phyloP scores from a whole-genome alignment of 1,140 invertebrate genomes.

The Penaeus chinensis region DNA sequence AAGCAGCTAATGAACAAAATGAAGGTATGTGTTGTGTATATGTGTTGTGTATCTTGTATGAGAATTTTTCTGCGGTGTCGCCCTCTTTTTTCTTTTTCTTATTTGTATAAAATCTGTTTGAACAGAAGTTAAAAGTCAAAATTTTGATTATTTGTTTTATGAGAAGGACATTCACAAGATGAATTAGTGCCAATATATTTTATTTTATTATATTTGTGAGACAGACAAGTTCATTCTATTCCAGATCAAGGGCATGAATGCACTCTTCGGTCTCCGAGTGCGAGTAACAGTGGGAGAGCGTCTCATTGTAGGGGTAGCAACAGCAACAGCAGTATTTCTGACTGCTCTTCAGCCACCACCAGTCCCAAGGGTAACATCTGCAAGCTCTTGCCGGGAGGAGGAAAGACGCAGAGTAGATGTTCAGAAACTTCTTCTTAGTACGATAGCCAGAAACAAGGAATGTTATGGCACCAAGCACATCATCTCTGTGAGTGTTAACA shows the following conservation, averaged over 20 bases:
- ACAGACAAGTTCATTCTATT: slow-evolving; percentile 3
- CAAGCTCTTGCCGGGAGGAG: slow-evolving; percentile 51
- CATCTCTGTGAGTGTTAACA: slow-evolving; percentile 34
- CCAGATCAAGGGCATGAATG: slow-evolving; percentile 87
- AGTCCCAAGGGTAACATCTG: slow-evolving; percentile 69
- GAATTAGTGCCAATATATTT: not conserved
- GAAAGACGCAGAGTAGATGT: slow-evolving; percentile 69
- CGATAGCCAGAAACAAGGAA: slow-evolving; percentile 78
- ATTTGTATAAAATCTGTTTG: no score
- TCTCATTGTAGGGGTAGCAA: slow-evolving; percentile 86
- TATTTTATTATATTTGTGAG: not conserved
- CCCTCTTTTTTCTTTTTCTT: not conserved
- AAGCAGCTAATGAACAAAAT: slow-evolving; percentile 91
- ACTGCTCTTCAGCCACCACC: slow-evolving; percentile 78
- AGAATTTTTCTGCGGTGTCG: slow-evolving; percentile 27
- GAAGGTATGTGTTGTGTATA: slow-evolving; percentile 75
- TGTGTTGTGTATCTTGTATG: slow-evolving; percentile 8
- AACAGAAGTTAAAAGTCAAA: no score
- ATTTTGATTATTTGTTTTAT: not conserved
- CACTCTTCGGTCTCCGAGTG: slow-evolving; percentile 85
- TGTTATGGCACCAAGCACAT: slow-evolving; percentile 74
- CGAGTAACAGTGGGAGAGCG: slow-evolving; percentile 81
- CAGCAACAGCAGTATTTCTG: slow-evolving; percentile 85
- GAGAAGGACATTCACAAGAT: not conserved
- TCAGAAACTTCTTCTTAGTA: slow-evolving; percentile 76